phyloP scores from a whole-genome alignment of 2,888 invertebrate genomes.

The Ophion obscuratus region DNA sequence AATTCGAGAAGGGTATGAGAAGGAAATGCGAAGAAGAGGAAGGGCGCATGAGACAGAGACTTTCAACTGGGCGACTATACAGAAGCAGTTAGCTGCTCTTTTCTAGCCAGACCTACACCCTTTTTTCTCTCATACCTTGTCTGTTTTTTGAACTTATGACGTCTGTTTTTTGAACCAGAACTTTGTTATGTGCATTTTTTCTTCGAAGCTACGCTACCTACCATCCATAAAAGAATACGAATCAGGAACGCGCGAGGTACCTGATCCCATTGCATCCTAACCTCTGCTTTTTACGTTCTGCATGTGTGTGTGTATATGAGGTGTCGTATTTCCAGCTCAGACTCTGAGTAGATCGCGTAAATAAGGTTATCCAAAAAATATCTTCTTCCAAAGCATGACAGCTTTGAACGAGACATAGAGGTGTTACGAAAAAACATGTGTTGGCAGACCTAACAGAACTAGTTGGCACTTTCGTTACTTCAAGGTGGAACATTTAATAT shows the following conservation, averaged over 20 bases:
- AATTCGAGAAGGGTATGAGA: constrained; percentile 29
- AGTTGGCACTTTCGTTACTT: too few relatives aligned
- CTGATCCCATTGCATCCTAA: constrained; percentile 1
- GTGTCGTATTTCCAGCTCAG: too few relatives aligned
- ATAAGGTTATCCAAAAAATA: too few relatives aligned
- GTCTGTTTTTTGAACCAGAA: too few relatives aligned
- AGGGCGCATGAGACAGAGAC: constrained; percentile 4
- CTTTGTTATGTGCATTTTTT: constrained; percentile 30
- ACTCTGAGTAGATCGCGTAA: too few relatives aligned
- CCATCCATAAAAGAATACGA: constrained; percentile 18
- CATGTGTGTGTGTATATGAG: too few relatives aligned
- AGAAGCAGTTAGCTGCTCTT: constrained; percentile 22
- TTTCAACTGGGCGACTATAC: constrained; percentile 35
- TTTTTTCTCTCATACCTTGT: constrained; percentile 26
- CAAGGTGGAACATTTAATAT: too few relatives aligned
- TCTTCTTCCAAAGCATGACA: too few relatives aligned
- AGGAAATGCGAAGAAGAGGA: constrained; percentile 36
- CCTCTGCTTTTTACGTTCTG: not conserved
- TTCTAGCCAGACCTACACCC: constrained; percentile 19
- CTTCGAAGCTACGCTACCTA: constrained; percentile 6
- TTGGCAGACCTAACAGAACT: too few relatives aligned
- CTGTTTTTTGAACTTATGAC: too few relatives aligned
- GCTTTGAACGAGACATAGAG: too few relatives aligned
- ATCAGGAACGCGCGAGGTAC: constrained; percentile 1
- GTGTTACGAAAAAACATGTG: too few relatives aligned